These are phyloP conservation scores for Psittacula derbiana DNA, from an alignment of 2,797 vertebrate genomes.

Conservation along the genomic window DNA sequence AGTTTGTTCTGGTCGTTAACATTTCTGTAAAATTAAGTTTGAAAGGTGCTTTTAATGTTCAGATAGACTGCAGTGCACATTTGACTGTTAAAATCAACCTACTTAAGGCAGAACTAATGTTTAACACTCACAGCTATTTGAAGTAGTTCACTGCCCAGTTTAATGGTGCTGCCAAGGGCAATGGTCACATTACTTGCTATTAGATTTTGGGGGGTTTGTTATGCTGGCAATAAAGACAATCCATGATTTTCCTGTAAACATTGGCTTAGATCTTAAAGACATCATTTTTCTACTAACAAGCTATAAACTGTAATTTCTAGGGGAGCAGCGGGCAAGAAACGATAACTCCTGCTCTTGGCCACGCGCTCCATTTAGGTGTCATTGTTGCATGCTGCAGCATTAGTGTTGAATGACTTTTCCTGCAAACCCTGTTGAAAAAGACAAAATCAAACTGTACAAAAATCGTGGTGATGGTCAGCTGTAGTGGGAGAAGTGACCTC, in stretches of 20 bases:
- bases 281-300: conserved; percentile 45
- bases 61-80: conserved; percentile 69
- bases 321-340: background rate
- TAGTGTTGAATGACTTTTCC: background rate
- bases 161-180: conserved; percentile 77
- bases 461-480: fast-evolving
- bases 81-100: conserved; percentile 71
- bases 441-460: background rate
- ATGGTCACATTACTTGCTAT: conserved; percentile 54
- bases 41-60: conserved; percentile 81
- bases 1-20: conserved; percentile 81
- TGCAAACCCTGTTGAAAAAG: background rate
- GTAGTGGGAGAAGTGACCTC: background rate
- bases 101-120: conserved; percentile 78
- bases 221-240: conserved; percentile 54
- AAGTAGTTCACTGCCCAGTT: conserved; percentile 75
- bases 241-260: conserved; percentile 36
- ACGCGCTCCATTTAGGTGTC: background rate
- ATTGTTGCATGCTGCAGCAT: background rate
- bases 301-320: conserved; percentile 35
- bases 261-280: conserved; percentile 12
- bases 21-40: conserved; percentile 80
- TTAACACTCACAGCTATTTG: conserved; percentile 74
- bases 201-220: conserved; percentile 37
- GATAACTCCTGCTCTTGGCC: background rate